A percentile compares a stretch with the other conserved stretches of the same genome.
Evolutionary conservation across 2,888 invertebrate species (phyloP).

Genomic region (Gymnocheta viridis): DNA sequence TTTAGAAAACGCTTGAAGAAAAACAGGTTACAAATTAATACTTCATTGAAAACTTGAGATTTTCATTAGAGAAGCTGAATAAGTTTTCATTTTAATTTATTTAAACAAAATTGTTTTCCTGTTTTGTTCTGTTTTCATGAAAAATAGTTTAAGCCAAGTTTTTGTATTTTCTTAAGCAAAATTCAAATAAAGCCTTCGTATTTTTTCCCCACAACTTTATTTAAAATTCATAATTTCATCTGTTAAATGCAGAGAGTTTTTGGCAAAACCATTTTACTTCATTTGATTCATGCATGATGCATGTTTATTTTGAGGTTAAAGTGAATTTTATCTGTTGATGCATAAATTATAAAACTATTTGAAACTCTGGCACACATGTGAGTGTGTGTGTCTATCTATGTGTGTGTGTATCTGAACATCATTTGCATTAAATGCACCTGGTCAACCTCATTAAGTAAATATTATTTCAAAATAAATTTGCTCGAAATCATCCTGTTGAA

Average conservation of each 20-base stretch:
- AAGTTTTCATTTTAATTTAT: no score
- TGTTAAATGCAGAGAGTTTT: neutral
- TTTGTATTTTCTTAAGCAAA: no score
- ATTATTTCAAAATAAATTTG: neutral
- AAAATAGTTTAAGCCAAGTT: no score
- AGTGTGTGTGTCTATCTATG: neutral
- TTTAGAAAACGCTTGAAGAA: no score
- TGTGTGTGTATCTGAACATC: neutral
- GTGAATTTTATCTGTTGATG: neutral
- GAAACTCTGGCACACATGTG: neutral
- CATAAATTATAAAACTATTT: constrained; percentile 5
- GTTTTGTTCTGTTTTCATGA: no score
- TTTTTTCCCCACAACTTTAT: neutral
- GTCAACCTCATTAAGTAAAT: constrained; percentile 7
- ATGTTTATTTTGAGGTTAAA: neutral
- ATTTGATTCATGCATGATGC: no score
- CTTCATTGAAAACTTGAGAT: no score
- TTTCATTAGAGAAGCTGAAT: no score
- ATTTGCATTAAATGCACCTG: neutral
- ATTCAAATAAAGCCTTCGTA: neutral
- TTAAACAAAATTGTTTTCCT: no score
- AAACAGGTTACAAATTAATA: no score
- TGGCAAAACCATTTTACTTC: no score
- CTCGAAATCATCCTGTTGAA: neutral
- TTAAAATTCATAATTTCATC: neutral